Percentiles rank a stretch among this genome's conserved stretches.
phyloP scores from a whole-genome alignment of 1,140 invertebrate species.

The Eufriesea mexicana region DNA sequence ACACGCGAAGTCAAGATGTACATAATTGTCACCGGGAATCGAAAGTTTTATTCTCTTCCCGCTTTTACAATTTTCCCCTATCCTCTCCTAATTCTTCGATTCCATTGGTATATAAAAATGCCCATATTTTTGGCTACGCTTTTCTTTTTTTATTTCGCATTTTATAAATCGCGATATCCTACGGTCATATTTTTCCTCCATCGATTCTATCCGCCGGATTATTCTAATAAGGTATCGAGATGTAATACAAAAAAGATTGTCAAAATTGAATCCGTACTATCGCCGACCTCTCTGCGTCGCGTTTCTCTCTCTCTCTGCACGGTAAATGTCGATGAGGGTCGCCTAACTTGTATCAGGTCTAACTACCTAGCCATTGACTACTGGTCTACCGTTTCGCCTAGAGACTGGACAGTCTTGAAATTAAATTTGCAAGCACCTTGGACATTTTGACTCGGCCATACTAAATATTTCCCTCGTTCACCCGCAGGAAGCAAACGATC shows the following conservation, averaged over 20 bases:
- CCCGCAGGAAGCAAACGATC: neutral
- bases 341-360: constrained; percentile 1
- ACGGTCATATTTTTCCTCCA: neutral
- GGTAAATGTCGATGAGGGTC: constrained; percentile 3
- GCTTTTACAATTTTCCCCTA: neutral
- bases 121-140: constrained; percentile 1
- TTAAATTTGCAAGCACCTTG: neutral
- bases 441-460: neutral
- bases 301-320: constrained; percentile 37
- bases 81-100: neutral
- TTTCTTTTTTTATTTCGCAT: no score
- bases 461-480: neutral
- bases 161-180: constrained; percentile 23
- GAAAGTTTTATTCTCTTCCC: neutral
- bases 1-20: neutral
- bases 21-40: neutral
- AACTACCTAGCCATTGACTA: constrained; percentile 62
- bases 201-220: constrained; percentile 20
- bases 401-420: neutral
- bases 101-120: constrained; percentile 35
- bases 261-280: constrained; percentile 76
- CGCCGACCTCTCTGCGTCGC: constrained; percentile 32
- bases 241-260: constrained; percentile 80
- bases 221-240: constrained; percentile 71
- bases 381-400: neutral